Conservation (phyloP, 2,888 invertebrate genomes). For the Tubulanus polymorphus region DNA sequence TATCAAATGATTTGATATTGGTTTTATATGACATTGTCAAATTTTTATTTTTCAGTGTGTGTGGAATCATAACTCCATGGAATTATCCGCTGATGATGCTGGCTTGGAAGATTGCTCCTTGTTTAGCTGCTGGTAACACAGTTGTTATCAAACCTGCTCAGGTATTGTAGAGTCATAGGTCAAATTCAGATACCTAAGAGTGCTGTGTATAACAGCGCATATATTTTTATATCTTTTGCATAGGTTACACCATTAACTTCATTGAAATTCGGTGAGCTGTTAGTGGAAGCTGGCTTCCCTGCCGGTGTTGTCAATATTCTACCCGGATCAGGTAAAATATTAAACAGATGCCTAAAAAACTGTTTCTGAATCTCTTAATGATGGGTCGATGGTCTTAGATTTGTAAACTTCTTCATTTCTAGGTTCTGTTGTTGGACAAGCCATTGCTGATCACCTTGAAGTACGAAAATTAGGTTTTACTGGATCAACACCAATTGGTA, state of each 20-base stretch:
- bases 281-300: conserved; percentile 86
- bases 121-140: conserved; percentile 92
- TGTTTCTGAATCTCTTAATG: too few species aligned
- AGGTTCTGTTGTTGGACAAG: conserved; percentile 78
- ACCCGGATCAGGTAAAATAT: conserved; percentile 74
- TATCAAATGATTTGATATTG: too few species aligned
- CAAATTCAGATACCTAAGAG: too few species aligned
- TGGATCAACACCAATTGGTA: conserved; percentile 88
- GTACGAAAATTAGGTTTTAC: conserved; percentile 94
- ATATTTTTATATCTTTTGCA: conserved; percentile 4
- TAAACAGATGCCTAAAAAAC: too few species aligned
- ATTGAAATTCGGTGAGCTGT: conserved; percentile 88
- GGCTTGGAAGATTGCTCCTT: conserved; percentile 98
- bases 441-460: conserved; percentile 77
- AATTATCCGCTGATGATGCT: conserved; percentile 99
- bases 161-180: conserved; percentile 43
- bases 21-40: too few species aligned
- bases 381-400: too few species aligned
- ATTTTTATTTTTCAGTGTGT: conserved; percentile 64
- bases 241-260: conserved; percentile 84
- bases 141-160: conserved; percentile 91
- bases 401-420: too few species aligned
- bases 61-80: conserved; percentile 92
- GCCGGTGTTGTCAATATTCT: conserved; percentile 91
- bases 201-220: not conserved